Evolutionary conservation across 2,888 invertebrate genomes (phyloP), one percentile per base, ranked within the genome.

Genomic region (Eristalinus aeneus): DNA sequence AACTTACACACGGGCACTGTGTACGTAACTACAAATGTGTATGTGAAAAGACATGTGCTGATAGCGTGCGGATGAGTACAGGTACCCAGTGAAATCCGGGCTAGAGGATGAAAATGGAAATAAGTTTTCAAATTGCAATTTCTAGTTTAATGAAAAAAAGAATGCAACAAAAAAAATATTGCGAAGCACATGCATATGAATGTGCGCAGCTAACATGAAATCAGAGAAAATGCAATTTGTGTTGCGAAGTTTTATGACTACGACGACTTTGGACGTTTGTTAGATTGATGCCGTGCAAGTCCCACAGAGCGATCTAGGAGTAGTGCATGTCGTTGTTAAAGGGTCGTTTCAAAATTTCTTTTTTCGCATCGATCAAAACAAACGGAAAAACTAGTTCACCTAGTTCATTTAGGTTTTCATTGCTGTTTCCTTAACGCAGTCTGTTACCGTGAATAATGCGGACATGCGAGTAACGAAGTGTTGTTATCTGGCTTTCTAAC

Each of bases 41-140:
- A n/a, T 5, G 16, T 46, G n/a, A 46, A 46, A 46, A 46, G 46
- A 46, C 27, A 76, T 54, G 53, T 61, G 60, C 16, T 63, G 46
- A 74, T 39, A 54, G 67, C 72, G 56, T 67, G 58, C 63, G 34
- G 76, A 72, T 74, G 68, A 71, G 53, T 61, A 34, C 75, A 86
- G 76, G 81, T 82, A 71, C 71, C 64, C 46, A 64, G 67, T 61
- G 71, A 54, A 67, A 61, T 58, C 56, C 65, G 34, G 39, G 67
- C 61, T 72, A 64, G 56, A 65, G 65, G 60, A 86, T 86, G 76
- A 69, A 81, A 86, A 81, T 86, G 81, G 85, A 86, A 86, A 86
- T 81, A 86, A 86, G 85, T 86, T 86, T 86, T 86, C 85, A 86
- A 86, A 81, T 86, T 81, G 81, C 85, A 86, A 81, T 86, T 86